Conservation (phyloP, 2,888 invertebrate genomes). For the Macrosiphum euphorbiae region DNA sequence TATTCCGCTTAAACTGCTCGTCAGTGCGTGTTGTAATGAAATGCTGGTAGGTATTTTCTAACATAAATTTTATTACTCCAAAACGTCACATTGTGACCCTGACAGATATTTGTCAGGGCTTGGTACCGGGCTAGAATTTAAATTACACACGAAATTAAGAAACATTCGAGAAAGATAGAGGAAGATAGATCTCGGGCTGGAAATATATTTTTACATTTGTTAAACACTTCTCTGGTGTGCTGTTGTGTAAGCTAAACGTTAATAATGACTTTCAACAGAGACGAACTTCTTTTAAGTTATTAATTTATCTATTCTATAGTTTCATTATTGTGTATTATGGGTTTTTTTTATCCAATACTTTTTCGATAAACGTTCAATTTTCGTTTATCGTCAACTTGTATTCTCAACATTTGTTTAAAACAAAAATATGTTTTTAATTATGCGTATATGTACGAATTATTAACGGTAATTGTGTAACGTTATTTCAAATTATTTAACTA, state of each 20-base stretch:
- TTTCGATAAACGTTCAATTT: neutral
- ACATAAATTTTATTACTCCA: neutral
- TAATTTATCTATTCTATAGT: neutral
- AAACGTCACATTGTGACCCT: neutral
- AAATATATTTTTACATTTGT: neutral
- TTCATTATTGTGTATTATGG: neutral
- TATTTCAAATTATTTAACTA: neutral
- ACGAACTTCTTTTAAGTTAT: neutral
- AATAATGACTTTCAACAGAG: neutral
- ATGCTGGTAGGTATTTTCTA: neutral
- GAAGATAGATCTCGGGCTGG: neutral
- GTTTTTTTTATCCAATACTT: neutral
- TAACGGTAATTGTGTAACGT: neutral
- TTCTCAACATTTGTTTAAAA: neutral
- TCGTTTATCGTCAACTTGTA: neutral
- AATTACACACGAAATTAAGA: conserved; percentile 24
- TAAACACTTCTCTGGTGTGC: neutral
- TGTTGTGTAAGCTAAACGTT: neutral
- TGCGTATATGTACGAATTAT: neutral
- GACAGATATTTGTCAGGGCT: neutral
- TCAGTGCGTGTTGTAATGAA: neutral
- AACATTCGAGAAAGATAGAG: neutral
- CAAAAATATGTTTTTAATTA: neutral
- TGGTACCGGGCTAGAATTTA: neutral
- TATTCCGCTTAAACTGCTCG: neutral